Conservation (phyloP, 2,113 vertebrate genomes). For the Heterocephalus glaber region DNA sequence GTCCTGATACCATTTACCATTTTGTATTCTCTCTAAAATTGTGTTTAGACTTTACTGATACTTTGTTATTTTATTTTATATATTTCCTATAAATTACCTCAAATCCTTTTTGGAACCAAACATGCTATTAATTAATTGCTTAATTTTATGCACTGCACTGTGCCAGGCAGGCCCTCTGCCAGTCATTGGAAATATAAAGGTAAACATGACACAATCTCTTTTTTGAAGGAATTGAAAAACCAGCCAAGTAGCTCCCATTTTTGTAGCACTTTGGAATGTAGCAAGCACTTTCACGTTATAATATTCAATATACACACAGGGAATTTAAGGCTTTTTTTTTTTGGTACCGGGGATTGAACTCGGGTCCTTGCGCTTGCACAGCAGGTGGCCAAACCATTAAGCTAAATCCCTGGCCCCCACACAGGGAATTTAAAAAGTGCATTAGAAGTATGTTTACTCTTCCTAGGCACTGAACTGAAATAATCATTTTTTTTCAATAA, state of each 20-base stretch:
- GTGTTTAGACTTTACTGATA: neutral
- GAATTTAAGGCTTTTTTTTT: too few relatives aligned
- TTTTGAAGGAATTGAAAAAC: conserved; percentile 62
- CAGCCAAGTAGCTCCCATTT: conserved; percentile 58
- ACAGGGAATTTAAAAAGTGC: conserved; percentile 71
- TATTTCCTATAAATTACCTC: conserved; percentile 46
- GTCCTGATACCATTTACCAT: neutral
- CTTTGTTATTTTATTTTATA: conserved; percentile 48
- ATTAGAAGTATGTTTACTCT: conserved; percentile 66
- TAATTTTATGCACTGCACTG: conserved; percentile 69
- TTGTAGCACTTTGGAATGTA: conserved; percentile 27
- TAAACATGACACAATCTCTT: conserved; percentile 61
- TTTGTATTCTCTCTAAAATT: neutral
- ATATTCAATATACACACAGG: conserved; percentile 67
- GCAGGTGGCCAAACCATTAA: too few relatives aligned
- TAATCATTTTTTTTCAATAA: conserved; percentile 62
- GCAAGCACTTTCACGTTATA: conserved; percentile 44
- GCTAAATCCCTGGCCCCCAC: too few relatives aligned
- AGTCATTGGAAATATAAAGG: conserved; percentile 67
- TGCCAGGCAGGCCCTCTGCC: conserved; percentile 63
- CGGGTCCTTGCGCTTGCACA: too few relatives aligned
- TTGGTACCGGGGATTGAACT: too few relatives aligned
- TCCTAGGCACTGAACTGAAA: conserved; percentile 59
- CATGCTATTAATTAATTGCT: conserved; percentile 76
- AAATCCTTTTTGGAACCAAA: conserved; percentile 66